These are phyloP conservation scores for Kuschelorhynchus macadamiae DNA, from an alignment of 2,888 invertebrate genomes.

Conservation along the genomic window DNA sequence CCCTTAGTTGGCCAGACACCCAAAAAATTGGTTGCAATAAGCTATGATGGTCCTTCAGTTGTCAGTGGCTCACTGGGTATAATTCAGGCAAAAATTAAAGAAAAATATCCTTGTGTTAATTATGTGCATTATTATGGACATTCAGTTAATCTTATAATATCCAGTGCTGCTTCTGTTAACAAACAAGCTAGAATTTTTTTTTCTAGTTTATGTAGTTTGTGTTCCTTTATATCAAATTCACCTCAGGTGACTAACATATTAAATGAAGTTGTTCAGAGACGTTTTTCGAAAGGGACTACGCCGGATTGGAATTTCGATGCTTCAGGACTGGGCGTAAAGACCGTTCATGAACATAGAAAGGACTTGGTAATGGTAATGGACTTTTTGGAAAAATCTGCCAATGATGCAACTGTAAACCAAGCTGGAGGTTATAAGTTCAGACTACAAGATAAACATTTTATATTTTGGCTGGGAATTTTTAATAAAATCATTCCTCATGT, in stretches of 20 bases:
- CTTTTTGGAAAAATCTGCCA: conserved; percentile 29
- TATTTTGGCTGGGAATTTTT: conserved; percentile 44
- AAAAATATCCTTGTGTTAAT: conserved; percentile 30
- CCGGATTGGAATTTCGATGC: conserved; percentile 32
- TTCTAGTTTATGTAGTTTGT: conserved; percentile 24
- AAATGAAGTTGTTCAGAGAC: conserved; percentile 29
- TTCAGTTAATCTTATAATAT: conserved; percentile 31
- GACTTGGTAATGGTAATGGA: conserved; percentile 38
- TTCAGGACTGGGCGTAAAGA: conserved; percentile 25
- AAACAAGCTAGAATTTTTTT: conserved; percentile 36
- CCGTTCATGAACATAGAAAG: conserved; percentile 29
- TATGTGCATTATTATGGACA: conserved; percentile 41
- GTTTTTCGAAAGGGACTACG: background rate
- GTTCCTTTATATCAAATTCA: conserved; percentile 30
- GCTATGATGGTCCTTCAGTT: conserved; percentile 40
- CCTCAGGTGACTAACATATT: conserved; percentile 31
- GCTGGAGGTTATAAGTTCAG: conserved; percentile 38
- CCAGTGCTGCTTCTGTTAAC: conserved; percentile 35
- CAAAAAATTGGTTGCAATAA: conserved; percentile 29
- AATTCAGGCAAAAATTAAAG: conserved; percentile 29
- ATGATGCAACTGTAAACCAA: conserved; percentile 32
- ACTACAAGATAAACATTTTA: conserved; percentile 42
- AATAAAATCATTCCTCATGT: conserved; percentile 40
- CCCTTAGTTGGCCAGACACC: conserved; percentile 34
- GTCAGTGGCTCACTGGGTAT: conserved; percentile 18